phyloP scores from a whole-genome alignment of 2,888 invertebrate species.

The Rhopalosiphum nymphaeae region DNA sequence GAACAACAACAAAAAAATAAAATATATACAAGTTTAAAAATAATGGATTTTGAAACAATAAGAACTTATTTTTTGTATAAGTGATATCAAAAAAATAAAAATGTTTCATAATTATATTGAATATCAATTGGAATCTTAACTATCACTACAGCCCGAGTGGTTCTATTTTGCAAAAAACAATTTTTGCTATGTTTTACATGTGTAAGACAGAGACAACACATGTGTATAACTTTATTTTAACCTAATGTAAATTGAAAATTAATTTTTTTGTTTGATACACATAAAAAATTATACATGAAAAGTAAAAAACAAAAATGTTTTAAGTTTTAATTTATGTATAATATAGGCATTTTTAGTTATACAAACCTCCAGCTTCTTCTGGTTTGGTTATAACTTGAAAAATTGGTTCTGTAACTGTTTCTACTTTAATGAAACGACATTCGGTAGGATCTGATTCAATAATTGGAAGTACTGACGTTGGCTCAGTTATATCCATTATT shows the following conservation, averaged over 20 bases:
- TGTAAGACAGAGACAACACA: no score
- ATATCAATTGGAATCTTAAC: no score
- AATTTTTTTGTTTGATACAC: not conserved
- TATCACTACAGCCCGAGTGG: no score
- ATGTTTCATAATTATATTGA: no score
- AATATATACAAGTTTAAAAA: no score
- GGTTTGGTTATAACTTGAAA: slow-evolving; percentile 52
- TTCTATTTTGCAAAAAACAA: no score
- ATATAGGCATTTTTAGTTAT: not conserved
- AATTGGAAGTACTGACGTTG: not conserved
- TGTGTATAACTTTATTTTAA: not conserved
- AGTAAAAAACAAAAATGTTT: not conserved
- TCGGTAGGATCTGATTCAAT: not conserved
- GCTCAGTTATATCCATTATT: not conserved
- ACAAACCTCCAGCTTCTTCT: slow-evolving; percentile 61
- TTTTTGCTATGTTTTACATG: no score
- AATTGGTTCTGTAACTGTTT: not conserved
- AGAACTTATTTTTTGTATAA: no score
- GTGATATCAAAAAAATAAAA: no score
- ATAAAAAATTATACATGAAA: not conserved
- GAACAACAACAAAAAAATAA: no score
- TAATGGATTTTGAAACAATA: no score
- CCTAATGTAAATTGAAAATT: not conserved
- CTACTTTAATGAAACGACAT: not conserved
- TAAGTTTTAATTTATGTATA: not conserved